Base-by-base conservation (phyloP, 2,113 vertebrate species). In the Synodontis membranacea region DNA sequence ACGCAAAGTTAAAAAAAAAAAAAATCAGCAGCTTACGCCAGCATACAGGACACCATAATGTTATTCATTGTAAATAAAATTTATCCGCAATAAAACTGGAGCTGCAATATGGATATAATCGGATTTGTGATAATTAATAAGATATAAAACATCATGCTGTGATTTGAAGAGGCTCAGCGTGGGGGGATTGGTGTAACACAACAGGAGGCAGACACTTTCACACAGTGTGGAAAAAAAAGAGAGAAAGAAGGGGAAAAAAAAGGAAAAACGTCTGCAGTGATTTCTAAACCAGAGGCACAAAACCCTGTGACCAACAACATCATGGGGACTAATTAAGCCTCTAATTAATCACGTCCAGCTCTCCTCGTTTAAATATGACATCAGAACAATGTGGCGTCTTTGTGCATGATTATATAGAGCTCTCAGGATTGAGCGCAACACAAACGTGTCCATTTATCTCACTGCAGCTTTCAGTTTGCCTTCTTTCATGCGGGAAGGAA, bases 41-140 rank as follows among this genome's bases (percentile, higher is more conserved):
- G 31, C 28, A 19, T 39, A 19, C 44, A 50, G 23, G 6, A 66
- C 23, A 42, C 48, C 4, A 54, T 25, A 54, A 34, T 50, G 56
- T 60, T 44, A 78, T 84, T 75, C 66, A 54, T 34, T 64, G 2
- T 15, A 21, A 23, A 6, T 15, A 21, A 23, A 31, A 82, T 85
- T 68, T 79, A 70, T 31, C 74, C 25, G 23, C 60, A 79, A 83
- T 86, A 62, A 78, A 72, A 28, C 70, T 25, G 42, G 44, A 78
- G 64, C 60, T 42, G 72, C 25, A 44, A 46, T 23, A 64, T 10
- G 70, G 62, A 52, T 85, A 6, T 84, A 80, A 86, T 81, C n/a
- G 7, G 70, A 80, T 83, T 79, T 44, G 83, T 56, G 62, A 54
- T 85, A 75, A 87, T 88, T 82, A 89, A 89, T 82, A 54, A 25